Base-by-base conservation (phyloP, 1,140 invertebrate genomes). In the Epicauta chinensis region DNA sequence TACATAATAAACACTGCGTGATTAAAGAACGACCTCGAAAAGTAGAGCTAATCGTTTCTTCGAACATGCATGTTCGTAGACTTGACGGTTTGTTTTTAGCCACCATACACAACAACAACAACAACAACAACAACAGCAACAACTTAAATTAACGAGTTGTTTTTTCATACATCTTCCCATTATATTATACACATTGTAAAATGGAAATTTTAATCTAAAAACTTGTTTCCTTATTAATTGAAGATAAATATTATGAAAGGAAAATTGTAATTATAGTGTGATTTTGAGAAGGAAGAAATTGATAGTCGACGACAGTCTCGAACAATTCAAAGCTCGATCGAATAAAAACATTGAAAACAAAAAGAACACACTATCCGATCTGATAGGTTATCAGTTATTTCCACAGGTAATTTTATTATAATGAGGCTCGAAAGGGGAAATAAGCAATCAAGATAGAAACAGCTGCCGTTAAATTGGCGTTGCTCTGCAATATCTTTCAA, bases 21-120 rank as follows among this genome's bases (percentile, higher is more conserved):
- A 55, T 55, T 41, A 43, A 55, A 46, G 49, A 47, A 55, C 48
- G 53, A 51, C 48, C 53, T 55, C 53, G 53, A 55, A 41, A 55
- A 53, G 30, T 37, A 32, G 34, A 31, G 15, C 39, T 55, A 55
- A 55, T 55, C 53, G 53, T 50, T 55, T 55, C 53, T 51, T 46
- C 34, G 53, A 55, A 55, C 48, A 44, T 55, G 53, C 53, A 55
- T 51, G 53, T 50, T 50, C 51, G 23, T 23, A 23, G 23, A 23
- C 23, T 44, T 43, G 48, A 23, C 34, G 47, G 34, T 55, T 51
- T 51, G 53, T 55, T 51, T 51, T 51, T 9, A 23, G 40, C 42
- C 51, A 43, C 40, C 34, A 30, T 46, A 42, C 17, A 41, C 30
- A 51, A 40, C 41, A 14, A 42, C 45, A 47, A 43, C 6, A 3